These are phyloP conservation scores for Sorex fumeus DNA, from an alignment of 2,113 vertebrate genomes.

Conservation along the genomic window DNA sequence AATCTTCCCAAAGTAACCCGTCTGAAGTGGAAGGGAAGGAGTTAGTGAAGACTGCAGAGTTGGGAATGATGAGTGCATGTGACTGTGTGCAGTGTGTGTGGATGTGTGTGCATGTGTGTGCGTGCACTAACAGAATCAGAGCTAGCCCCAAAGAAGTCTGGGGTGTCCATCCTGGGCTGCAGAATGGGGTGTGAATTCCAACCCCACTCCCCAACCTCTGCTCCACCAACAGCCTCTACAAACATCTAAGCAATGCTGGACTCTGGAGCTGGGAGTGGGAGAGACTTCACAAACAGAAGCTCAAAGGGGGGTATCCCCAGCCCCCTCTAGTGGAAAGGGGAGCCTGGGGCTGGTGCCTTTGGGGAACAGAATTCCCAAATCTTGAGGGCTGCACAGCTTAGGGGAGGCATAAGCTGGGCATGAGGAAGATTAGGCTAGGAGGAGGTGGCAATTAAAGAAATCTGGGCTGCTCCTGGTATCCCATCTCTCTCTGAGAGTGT, in stretches of 20 bases:
- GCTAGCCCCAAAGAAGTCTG: neutral
- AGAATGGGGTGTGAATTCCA: neutral
- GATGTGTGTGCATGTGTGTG: neutral
- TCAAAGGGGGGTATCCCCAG: neutral
- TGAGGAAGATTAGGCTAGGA: neutral
- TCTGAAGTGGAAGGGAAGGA: conserved; percentile 32
- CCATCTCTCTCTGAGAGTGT: conserved; percentile 20
- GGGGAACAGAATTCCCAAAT: conserved; percentile 13
- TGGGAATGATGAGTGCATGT: neutral
- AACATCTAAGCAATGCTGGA: neutral
- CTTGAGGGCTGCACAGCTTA: neutral
- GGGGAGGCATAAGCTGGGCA: neutral
- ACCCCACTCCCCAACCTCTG: neutral
- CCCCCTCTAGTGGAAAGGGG: neutral
- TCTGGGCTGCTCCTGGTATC: neutral
- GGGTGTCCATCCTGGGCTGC: neutral
- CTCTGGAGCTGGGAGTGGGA: neutral
- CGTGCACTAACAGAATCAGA: neutral
- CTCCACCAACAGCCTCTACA: neutral
- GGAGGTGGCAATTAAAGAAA: neutral
- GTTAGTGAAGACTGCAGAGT: neutral
- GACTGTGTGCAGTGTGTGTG: neutral
- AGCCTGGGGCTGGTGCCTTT: neutral
- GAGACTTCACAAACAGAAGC: neutral
- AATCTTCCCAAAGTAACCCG: neutral